These are phyloP conservation scores for Caradrina clavipalpis DNA, from an alignment of 2,888 invertebrate species.

Conservation along the genomic window DNA sequence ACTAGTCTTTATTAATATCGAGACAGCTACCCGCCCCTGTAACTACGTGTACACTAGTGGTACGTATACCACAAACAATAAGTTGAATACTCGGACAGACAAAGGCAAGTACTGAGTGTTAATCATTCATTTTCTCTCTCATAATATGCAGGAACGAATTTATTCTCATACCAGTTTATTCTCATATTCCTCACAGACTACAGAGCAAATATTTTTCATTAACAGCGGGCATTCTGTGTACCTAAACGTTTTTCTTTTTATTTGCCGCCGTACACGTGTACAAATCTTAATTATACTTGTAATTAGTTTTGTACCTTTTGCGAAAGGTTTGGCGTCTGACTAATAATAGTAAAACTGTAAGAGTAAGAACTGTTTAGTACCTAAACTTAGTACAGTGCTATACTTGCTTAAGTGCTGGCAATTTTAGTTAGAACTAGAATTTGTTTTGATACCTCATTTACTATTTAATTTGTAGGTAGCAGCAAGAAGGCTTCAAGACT, in stretches of 20 bases:
- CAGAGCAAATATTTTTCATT: slow-evolving; percentile 56
- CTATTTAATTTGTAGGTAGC: background rate
- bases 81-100: slow-evolving; percentile 29
- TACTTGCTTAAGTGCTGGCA: background rate
- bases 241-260: slow-evolving; percentile 28
- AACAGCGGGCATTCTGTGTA: slow-evolving; percentile 33
- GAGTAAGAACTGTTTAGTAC: too few relatives aligned
- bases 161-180: slow-evolving; percentile 2
- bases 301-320: slow-evolving; percentile 36
- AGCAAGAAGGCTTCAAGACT: too few relatives aligned
- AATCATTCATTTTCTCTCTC: slow-evolving; percentile 54
- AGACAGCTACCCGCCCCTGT: background rate
- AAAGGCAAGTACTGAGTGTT: slow-evolving; percentile 47
- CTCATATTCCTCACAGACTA: slow-evolving; percentile 38
- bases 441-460: slow-evolving; percentile 16
- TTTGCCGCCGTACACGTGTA: slow-evolving; percentile 23
- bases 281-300: slow-evolving; percentile 53
- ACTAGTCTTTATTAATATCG: background rate
- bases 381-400: too few relatives aligned
- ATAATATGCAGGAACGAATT: slow-evolving; percentile 45
- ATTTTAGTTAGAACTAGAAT: background rate
- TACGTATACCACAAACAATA: slow-evolving; percentile 25
- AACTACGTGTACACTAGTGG: background rate
- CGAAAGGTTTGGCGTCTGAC: background rate
- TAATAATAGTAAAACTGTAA: background rate